These are phyloP conservation scores for Anarrhichthys ocellatus DNA, from an alignment of 2,113 vertebrate species.

Conservation along the genomic window DNA sequence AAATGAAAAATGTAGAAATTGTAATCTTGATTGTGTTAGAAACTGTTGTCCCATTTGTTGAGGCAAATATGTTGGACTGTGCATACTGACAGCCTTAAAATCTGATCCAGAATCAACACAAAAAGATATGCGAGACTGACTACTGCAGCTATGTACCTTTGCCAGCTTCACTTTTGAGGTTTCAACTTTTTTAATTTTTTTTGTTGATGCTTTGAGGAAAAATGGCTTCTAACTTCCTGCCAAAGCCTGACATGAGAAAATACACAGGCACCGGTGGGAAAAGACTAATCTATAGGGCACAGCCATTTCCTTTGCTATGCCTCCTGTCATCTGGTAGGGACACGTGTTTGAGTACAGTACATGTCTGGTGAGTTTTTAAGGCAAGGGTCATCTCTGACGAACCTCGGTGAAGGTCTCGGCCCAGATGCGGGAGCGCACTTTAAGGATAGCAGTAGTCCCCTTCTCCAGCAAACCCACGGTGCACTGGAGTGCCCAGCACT, in stretches of 20 bases:
- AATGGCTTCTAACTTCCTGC: slow-evolving; percentile 25
- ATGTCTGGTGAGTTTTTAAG: slow-evolving; percentile 10
- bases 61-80: slow-evolving; percentile 35
- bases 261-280: slow-evolving; percentile 37
- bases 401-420: slow-evolving; percentile 90
- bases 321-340: slow-evolving; percentile 37
- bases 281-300: slow-evolving; percentile 20
- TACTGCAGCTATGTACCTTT: slow-evolving; percentile 28
- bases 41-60: slow-evolving; percentile 45
- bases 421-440: slow-evolving; percentile 89
- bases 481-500: slow-evolving; percentile 88
- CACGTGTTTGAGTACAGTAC: slow-evolving; percentile 14
- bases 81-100: slow-evolving; percentile 14
- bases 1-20: slow-evolving; percentile 7
- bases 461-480: slow-evolving; percentile 86
- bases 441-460: slow-evolving; percentile 86
- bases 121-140: slow-evolving; percentile 31
- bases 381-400: slow-evolving; percentile 42
- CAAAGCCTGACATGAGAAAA: slow-evolving; percentile 60
- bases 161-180: slow-evolving; percentile 33
- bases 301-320: slow-evolving; percentile 13
- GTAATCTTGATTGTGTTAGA: slow-evolving; percentile 13
- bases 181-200: slow-evolving; percentile 6
- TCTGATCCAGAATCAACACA: slow-evolving; percentile 34
- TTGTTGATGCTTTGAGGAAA: slow-evolving; percentile 28